Conservation (phyloP, 2,113 vertebrate genomes). For the Rhagologus leucostigma region DNA sequence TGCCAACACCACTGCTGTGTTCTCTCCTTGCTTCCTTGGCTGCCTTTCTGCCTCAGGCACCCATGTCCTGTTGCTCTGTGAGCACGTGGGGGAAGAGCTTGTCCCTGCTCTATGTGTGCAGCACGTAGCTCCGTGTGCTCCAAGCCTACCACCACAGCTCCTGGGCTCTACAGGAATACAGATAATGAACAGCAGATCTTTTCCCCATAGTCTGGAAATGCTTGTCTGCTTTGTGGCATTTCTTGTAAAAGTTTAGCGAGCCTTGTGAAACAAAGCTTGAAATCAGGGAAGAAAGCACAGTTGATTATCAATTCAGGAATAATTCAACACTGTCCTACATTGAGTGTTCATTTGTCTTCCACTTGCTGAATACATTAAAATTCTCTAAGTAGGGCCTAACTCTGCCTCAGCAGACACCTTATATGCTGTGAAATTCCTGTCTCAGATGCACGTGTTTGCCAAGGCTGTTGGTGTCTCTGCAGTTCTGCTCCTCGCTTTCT, state of each 20-base stretch:
- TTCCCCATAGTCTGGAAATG: background rate
- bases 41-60: background rate
- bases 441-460: background rate
- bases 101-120: background rate
- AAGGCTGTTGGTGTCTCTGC: background rate
- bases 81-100: accelerated
- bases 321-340: background rate
- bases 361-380: background rate
- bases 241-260: background rate
- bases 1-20: background rate
- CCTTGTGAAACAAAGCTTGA: background rate
- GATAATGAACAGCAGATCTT: background rate
- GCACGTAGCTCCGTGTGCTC: accelerated
- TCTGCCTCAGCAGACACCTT: background rate
- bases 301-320: background rate
- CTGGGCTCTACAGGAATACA: background rate
- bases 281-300: accelerated
- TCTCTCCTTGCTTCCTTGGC: background rate
- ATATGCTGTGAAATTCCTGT: background rate
- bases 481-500: background rate
- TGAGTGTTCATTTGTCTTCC: background rate
- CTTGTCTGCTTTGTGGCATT: background rate
- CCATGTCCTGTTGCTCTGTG: background rate
- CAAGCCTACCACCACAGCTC: background rate
- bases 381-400: background rate